Evolutionary conservation across 2,888 invertebrate species (phyloP), one percentile per base, ranked within the genome.

Genomic region (Dryococelus australis): DNA sequence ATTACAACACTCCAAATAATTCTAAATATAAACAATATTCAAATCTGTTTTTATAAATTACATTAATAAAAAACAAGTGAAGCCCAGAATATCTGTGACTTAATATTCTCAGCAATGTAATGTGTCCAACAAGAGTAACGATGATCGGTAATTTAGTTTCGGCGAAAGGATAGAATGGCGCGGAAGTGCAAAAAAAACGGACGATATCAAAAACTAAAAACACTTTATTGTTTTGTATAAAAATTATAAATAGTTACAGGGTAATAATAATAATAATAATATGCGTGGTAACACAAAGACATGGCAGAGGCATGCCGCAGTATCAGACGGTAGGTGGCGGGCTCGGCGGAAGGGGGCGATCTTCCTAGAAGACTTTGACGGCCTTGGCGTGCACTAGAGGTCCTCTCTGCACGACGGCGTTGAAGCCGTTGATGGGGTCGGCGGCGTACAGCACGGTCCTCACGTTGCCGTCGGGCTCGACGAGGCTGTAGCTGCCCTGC

Each of bases 391-490:
- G 89, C 35, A 88, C 87, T 35, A 89, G 88, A 78, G 90, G 90
- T 43, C 90, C 89, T 86, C 89, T 88, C 89, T 90, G 90, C 85
- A 91, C 90, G 89, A 91, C 90, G 86, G 91, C 91, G 90, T 91
- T 91, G 90, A 91, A 90, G 85, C 90, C 90, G 89, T 91, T 91
- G 90, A 90, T 89, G 81, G 90, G 90, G 89, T 91, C 90, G 79
- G 91, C 91, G 87, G 90, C 90, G 90, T 91, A 91, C 86, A 84
- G 87, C 35, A 88, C 88, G 20, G 88, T 87, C 5, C 88, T 81
- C 27, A 88, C 85, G 35, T 53, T 80, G 79, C 88, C 88, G 81
- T 88, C 88, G 47, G 88, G 87, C 84, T 88, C 88, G 27, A 88
- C 88, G 27, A 88, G 87, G 43, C 87, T 87, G 88, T 88, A 88